Base-by-base conservation (phyloP, 2,888 invertebrate species). In the Idaea straminata region DNA sequence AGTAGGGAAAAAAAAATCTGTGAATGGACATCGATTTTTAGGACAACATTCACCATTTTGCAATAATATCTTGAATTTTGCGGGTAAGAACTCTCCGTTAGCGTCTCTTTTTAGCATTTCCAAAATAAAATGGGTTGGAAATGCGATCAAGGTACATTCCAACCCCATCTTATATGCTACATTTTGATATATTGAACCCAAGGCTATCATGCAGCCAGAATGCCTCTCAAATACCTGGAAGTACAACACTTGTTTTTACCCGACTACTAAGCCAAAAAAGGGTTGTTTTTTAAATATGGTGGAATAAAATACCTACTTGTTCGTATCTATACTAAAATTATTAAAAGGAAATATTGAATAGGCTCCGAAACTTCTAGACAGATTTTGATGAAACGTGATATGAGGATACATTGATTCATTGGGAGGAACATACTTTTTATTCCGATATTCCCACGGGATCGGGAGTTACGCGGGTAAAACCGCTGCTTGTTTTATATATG, bases 51-150 rank as follows among this genome's bases (percentile, higher is more conserved):
- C 76, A 2, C 90, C 91, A 3, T 72, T 83, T 15, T 65, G 66
- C 1, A 88, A 74, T 60, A 85, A 79, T n/a, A 91, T 74, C 6
- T 81, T 81, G 66, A 79, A 85, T 5, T 71, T 38, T n/a, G 69
- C 61, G 5, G 72, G 25, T 3, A 25, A 25, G 25, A 25, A 64
- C 10, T 63, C 34, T n/a, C 62, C 61, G 3, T 62, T 57, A 5
- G 74, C 68, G 47, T 69, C 64, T 13, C 69, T 73, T 61, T 83
- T 80, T 57, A 77, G 77, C 86, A 87, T 87, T 68, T 88, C 83
- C 15, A 91, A 61, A 66, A 86, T 88, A 65, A 89, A 68, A 72
- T 91, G 90, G 67, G 86, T 84, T 0, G 86, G 83, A 66, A 89
- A 89, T 3, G 82, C 81, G 0, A 87, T 77, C 47, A 92, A 69